Evolutionary conservation across 1,140 invertebrate species (phyloP), one percentile per base, ranked within the genome.

Genomic region (Capitella teleta): DNA sequence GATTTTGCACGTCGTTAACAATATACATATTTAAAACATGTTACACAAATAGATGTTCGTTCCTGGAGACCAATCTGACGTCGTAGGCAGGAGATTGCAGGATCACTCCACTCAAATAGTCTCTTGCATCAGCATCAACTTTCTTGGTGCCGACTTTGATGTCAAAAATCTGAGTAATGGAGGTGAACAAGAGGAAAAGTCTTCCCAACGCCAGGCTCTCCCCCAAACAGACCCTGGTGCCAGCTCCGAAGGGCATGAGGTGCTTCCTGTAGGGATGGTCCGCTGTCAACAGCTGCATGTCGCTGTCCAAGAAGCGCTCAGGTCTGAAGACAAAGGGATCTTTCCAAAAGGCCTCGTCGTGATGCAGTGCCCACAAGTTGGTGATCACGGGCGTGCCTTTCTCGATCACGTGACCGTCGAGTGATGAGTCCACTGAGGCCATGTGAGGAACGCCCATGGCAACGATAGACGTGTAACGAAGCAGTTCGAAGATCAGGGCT

Each of bases 311-410:
- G 46, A 57, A 63, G 19, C 87, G 70, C 5, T 78, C 74, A 0
- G 86, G 85, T 82, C 76, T 1, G 60, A 83, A 93, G 14, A 67
- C 57, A 12, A 83, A 73, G 0, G 87, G 86, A 21, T 87, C 68
- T 8, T 61, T 55, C 82, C 86, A 92, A 25, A 76, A 64, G 3
- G 72, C 56, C 0, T 80, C 74, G 63, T 89, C 78, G 74, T 82
- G 85, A 61, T 92, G 86, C 21, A 49, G 23, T 16, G 21, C 30
- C 8, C 47, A 21, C 2, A 30, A 18, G 30, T 37, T 49, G 19
- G 40, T n/a, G 34, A 49, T 38, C 10, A 49, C 47, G 32, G 25
- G 19, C 6, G 30, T 32, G 1, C 34, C 3, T 32, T 23, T 26
- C 4, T 32, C 32, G 5, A 49, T 23, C 4, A 3, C 6, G 47